A percentile compares a stretch with the other conserved stretches of the same genome.
These are phyloP conservation scores for Oryzias woworae DNA, from an alignment of 2,113 vertebrate species.

Conservation along the genomic window DNA sequence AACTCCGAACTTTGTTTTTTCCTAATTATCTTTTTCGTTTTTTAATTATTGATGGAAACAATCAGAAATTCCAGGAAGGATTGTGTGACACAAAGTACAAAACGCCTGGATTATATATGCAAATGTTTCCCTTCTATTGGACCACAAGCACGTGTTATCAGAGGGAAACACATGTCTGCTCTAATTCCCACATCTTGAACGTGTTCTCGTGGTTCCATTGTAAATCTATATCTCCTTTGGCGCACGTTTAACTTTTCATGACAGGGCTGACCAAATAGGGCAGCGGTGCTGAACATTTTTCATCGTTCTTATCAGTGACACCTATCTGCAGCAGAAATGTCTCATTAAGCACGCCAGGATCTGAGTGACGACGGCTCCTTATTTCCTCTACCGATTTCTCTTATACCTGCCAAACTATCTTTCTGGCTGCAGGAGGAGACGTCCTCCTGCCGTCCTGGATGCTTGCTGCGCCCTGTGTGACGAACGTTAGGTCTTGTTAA, in stretches of 20 bases:
- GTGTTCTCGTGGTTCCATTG: conserved; percentile 7
- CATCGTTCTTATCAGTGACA: conserved; percentile 57
- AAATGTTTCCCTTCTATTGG: conserved; percentile 23
- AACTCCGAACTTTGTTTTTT: not conserved
- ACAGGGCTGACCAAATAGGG: conserved; percentile 36
- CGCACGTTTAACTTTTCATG: conserved; percentile 37
- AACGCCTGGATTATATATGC: conserved; percentile 12
- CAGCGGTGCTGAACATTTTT: conserved; percentile 36
- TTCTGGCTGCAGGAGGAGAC: conserved; percentile 53
- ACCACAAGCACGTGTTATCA: conserved; percentile 27
- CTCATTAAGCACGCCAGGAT: conserved; percentile 63
- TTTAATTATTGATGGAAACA: conserved; percentile 13
- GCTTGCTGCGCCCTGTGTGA: conserved; percentile 23
- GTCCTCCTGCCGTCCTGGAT: conserved; percentile 49
- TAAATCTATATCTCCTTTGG: conserved; percentile 23
- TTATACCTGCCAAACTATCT: conserved; percentile 48
- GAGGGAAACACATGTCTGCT: conserved; percentile 28
- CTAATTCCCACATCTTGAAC: conserved; percentile 8
- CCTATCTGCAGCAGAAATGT: conserved; percentile 56
- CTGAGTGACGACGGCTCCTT: conserved; percentile 54
- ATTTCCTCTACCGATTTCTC: conserved; percentile 5
- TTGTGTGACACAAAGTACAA: conserved; percentile 3
- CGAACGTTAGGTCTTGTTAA: conserved; percentile 52
- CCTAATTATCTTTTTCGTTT: conserved; percentile 7
- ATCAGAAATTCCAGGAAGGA: conserved; percentile 1